Percentiles rank a stretch among this genome's conserved stretches.
Evolutionary conservation across 2,113 vertebrate species (phyloP).

Genomic region (Malurus cyaneus): DNA sequence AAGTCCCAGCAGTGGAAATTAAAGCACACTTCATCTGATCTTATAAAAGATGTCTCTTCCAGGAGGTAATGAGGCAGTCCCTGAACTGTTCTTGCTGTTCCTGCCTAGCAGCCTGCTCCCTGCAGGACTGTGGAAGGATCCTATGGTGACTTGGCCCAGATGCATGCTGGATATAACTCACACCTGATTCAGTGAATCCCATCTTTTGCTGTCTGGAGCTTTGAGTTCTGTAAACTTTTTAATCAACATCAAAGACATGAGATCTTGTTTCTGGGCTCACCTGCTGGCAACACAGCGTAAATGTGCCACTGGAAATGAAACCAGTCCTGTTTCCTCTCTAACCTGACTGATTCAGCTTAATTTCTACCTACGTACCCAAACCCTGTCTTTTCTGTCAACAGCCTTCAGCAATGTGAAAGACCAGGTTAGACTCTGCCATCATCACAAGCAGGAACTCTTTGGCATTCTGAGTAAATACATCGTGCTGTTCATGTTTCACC

Average conservation of each 20-base stretch:
- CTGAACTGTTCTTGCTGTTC: not conserved
- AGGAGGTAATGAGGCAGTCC: not conserved
- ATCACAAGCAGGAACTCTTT: not conserved
- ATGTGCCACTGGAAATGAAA: not conserved
- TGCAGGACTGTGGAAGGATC: not conserved
- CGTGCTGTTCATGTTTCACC: not conserved
- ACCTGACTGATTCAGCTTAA: not conserved
- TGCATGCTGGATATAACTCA: not conserved
- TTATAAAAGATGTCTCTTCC: not conserved
- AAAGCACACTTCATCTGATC: not conserved
- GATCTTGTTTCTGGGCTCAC: not conserved
- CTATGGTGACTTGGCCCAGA: not conserved
- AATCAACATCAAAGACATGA: not conserved
- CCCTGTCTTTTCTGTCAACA: not conserved
- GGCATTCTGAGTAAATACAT: not conserved
- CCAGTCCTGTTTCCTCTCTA: not conserved
- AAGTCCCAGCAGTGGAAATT: not conserved
- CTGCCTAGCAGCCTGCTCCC: not conserved
- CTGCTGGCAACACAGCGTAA: not conserved
- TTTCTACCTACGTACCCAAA: not conserved
- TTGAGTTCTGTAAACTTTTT: not conserved
- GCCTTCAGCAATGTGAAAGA: not conserved
- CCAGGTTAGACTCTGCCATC: not conserved
- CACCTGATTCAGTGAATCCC: not conserved
- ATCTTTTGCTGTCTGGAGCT: not conserved